Evolutionary conservation across 1,140 invertebrate genomes (phyloP).

Genomic region (Frieseomelitta varia): DNA sequence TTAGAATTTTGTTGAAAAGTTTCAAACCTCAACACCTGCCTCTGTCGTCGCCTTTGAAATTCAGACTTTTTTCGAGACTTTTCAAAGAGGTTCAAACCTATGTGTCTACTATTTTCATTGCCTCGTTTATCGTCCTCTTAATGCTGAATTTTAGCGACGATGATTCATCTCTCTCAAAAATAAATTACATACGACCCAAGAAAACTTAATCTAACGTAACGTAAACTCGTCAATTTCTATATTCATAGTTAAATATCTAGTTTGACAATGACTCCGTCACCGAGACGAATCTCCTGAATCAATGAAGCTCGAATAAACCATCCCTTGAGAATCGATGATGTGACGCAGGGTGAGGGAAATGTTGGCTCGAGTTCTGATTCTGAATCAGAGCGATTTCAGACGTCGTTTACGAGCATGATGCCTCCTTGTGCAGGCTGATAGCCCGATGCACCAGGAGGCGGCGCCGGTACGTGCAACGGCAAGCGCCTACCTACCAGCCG

Average conservation of each 20-base stretch:
- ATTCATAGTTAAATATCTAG: neutral
- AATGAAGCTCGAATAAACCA: too few species aligned
- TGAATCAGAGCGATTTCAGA: neutral
- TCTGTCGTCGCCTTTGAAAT: neutral
- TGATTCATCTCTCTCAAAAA: neutral
- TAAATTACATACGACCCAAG: neutral
- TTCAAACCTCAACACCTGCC: neutral
- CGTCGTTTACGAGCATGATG: constrained; percentile 44
- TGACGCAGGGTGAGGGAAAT: neutral
- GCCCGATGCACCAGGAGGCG: constrained; percentile 75
- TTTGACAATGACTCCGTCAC: neutral
- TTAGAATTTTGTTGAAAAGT: neutral
- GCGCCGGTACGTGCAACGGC: constrained; percentile 69
- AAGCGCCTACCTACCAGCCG: constrained; percentile 72
- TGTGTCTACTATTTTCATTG: neutral
- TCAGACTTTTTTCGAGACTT: neutral
- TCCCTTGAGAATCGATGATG: neutral
- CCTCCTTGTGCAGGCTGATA: constrained; percentile 59
- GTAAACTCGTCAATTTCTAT: too few species aligned
- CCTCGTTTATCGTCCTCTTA: neutral
- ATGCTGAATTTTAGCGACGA: too few species aligned
- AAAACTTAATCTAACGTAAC: too few species aligned
- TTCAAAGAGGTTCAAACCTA: neutral
- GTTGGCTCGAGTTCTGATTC: neutral
- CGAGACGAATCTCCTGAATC: neutral